Base-by-base conservation (phyloP, 1,140 invertebrate species). In the Drosophila obscura region DNA sequence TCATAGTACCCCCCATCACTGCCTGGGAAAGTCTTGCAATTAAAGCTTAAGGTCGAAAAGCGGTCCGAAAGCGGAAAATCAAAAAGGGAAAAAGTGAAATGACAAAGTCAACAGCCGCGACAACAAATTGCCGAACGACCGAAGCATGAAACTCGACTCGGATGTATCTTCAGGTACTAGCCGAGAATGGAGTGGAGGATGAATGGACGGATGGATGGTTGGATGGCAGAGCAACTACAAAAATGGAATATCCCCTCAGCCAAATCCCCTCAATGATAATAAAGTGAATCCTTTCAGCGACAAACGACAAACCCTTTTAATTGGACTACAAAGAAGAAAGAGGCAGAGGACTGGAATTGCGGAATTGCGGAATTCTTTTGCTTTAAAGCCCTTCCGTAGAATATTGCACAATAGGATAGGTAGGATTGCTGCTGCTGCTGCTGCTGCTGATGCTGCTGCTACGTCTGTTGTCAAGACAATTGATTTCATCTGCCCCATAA, bases 381-480 rank as follows among this genome's bases (percentile, higher is more conserved):
- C 26, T 48, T 67, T 72, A 79, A 76, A 79, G 75, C 49, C 46
- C 50, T 35, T 9, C 31, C 31, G 31, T 35, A 4, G 24, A 64
- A 73, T 60, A 66, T 53, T 68, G 50, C 55, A 77, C 69, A 87
- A 78, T 63, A 45, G 31, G 49, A 73, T 19, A 19, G 22, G 4
- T 68, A 11, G 31, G 31, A 35, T 35, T 9, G 9, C 31, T 4
- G 9, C 31, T 39, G 35, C 11, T 28, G 9, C 31, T 39, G 35
- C 11, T 28, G 26, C 11, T 66, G 61, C 11, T 26, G 19, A 1
- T 19, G 19, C 19, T 19, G 26, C 35, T 66, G 61, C 50, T 11
- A 49, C 24, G 73, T 82, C 73, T 69, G 73, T 84, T 84, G 77
- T 41, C 82, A 85, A 75, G 82, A 87, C 82, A 85, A 87, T 87